Evolutionary conservation across 1,140 invertebrate genomes (phyloP).

Genomic region (Cephus cinctus): DNA sequence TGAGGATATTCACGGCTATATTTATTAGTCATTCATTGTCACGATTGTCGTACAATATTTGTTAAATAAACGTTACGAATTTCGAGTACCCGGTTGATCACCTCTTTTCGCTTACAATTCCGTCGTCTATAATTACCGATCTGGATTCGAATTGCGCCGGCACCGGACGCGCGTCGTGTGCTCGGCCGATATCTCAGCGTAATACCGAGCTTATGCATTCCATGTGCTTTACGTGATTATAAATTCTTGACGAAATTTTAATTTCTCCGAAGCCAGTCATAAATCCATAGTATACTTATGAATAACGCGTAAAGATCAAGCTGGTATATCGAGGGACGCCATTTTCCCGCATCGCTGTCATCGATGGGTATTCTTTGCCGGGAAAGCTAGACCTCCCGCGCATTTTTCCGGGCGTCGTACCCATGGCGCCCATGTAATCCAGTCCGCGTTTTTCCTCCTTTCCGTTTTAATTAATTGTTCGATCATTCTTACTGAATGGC

Average conservation of each 20-base stretch:
- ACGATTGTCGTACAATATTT: no score
- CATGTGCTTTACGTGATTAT: no score
- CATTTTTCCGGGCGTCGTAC: slow-evolving; percentile 34
- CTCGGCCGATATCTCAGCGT: no score
- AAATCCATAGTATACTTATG: slow-evolving; percentile 1
- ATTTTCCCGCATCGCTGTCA: slow-evolving; percentile 31
- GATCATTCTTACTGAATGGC: not conserved
- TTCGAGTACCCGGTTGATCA: slow-evolving; percentile 41
- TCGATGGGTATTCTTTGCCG: slow-evolving; percentile 15
- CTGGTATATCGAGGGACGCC: slow-evolving; percentile 21
- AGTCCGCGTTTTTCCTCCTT: slow-evolving; percentile 21
- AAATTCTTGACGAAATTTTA: no score
- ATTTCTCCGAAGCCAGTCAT: no score
- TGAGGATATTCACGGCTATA: no score
- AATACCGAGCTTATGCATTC: slow-evolving; percentile 10
- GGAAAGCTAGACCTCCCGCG: slow-evolving; percentile 37
- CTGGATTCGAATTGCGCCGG: slow-evolving; percentile 17
- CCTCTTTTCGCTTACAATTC: slow-evolving; percentile 36
- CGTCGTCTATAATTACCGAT: slow-evolving; percentile 43
- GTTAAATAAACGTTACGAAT: no score
- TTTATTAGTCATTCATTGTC: no score
- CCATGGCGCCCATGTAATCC: slow-evolving; percentile 16
- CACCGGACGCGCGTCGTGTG: slow-evolving; percentile 3
- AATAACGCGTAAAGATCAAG: slow-evolving; percentile 1
- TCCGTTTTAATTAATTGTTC: no score